Percentiles rank a stretch among this genome's conserved stretches.
These are phyloP conservation scores for Oplegnathus fasciatus DNA, from an alignment of 2,113 vertebrate genomes.

Conservation along the genomic window DNA sequence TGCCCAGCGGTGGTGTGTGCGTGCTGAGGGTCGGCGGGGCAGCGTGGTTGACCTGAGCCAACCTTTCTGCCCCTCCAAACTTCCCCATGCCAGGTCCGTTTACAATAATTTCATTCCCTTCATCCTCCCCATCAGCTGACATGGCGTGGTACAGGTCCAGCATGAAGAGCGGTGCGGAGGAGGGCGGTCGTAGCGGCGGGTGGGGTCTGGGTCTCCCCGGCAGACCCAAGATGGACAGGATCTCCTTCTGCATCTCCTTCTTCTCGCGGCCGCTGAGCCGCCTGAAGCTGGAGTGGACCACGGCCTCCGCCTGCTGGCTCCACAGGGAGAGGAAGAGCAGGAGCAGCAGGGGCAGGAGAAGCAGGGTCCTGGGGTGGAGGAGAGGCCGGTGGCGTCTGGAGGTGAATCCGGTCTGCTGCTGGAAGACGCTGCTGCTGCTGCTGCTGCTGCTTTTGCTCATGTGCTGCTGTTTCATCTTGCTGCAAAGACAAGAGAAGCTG, in stretches of 20 bases:
- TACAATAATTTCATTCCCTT: conserved; percentile 69
- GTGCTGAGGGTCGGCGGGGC: conserved; percentile 87
- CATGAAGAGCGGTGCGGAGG: conserved; percentile 96
- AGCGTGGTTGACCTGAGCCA: conserved; percentile 67
- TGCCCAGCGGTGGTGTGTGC: conserved; percentile 85
- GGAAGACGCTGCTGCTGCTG: neutral
- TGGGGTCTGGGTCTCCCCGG: conserved; percentile 87
- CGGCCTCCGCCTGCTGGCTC: conserved; percentile 83
- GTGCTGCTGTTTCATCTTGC: conserved; percentile 12
- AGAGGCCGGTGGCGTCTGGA: conserved; percentile 17
- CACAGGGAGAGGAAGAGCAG: conserved; percentile 78
- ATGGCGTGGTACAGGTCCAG: conserved; percentile 94
- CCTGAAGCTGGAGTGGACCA: conserved; percentile 86
- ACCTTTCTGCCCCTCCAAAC: conserved; percentile 68
- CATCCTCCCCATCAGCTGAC: conserved; percentile 84
- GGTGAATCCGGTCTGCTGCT: neutral
- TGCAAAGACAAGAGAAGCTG: conserved; percentile 30
- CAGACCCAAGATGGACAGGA: conserved; percentile 91
- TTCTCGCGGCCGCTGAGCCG: conserved; percentile 90
- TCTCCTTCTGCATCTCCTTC: conserved; percentile 94
- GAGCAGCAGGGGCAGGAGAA: conserved; percentile 69
- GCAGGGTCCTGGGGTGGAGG: conserved; percentile 52
- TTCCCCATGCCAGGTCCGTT: conserved; percentile 61
- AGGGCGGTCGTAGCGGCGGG: conserved; percentile 85
- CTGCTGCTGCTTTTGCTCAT: neutral